Evolutionary conservation across 2,888 invertebrate species (phyloP).

Genomic region (Cerastis rubricosa): DNA sequence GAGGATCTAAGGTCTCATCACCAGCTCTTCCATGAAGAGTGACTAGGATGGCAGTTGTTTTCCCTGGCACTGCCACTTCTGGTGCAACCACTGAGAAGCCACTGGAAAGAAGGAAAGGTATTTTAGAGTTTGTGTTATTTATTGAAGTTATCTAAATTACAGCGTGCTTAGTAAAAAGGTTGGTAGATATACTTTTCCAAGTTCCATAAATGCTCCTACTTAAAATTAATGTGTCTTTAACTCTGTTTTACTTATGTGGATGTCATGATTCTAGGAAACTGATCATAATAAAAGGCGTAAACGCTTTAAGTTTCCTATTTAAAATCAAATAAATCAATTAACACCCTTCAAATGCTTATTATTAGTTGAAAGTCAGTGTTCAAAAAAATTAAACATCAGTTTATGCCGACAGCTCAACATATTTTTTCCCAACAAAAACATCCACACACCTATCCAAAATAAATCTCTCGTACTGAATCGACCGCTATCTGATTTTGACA

Average conservation of each 20-base stretch:
- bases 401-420: not conserved
- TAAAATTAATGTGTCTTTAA: too few species aligned
- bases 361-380: not conserved
- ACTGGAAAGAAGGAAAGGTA: constrained; percentile 79
- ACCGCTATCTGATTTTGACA: constrained; percentile 60
- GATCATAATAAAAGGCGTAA: not conserved
- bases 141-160: not conserved
- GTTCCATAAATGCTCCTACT: not conserved
- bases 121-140: not conserved
- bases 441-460: constrained; percentile 35
- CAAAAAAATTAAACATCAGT: not conserved
- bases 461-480: constrained; percentile 50
- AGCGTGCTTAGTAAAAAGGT: not conserved
- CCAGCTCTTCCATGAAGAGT: constrained; percentile 90
- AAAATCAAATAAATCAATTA: not conserved
- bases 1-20: constrained; percentile 84
- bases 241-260: not conserved
- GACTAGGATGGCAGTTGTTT: constrained; percentile 92
- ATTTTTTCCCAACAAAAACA: constrained; percentile 17
- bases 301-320: not conserved
- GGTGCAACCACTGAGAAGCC: constrained; percentile 93
- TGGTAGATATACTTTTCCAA: not conserved
- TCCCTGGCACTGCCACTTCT: constrained; percentile 92
- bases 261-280: not conserved
- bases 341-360: not conserved